These are phyloP conservation scores for Pristionchus fissidentatus DNA, from an alignment of 2,888 invertebrate species.

Conservation along the genomic window DNA sequence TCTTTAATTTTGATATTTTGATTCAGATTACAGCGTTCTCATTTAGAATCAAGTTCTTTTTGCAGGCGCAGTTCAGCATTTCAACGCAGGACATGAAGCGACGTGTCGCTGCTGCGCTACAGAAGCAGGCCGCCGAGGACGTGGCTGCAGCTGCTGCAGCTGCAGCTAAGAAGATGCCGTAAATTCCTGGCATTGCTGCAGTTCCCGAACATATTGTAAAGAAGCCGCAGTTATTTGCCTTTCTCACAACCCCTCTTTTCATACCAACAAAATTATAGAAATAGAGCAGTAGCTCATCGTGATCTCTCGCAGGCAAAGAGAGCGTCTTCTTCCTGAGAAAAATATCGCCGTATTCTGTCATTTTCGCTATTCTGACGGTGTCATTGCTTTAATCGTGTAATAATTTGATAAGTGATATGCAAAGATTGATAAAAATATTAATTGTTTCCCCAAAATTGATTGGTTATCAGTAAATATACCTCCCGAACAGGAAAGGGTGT, in stretches of 20 bases:
- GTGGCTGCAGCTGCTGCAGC: background rate
- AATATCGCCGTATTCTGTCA: conserved; percentile 17
- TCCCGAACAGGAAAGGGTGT: no score
- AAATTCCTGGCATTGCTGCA: no score
- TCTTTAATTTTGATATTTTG: no score
- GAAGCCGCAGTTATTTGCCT: no score
- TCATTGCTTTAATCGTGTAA: conserved; percentile 34
- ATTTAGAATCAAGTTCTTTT: background rate
- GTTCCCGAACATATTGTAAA: no score
- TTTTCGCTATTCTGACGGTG: conserved; percentile 15
- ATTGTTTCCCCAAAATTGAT: no score
- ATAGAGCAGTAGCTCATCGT: background rate
- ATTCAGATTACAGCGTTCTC: background rate
- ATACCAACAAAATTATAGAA: background rate
- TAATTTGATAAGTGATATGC: background rate
- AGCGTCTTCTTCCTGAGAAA: background rate
- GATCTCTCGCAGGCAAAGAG: background rate
- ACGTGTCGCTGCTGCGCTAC: conserved; percentile 8
- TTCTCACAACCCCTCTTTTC: background rate
- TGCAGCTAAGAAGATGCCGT: background rate
- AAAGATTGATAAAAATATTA: background rate
- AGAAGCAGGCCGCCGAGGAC: conserved; percentile 40
- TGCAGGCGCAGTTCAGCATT: conserved; percentile 44
- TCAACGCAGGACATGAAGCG: conserved; percentile 39
- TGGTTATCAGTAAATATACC: no score